Conservation (phyloP, 2,888 invertebrate species). For the Tenthredo mesomela region DNA sequence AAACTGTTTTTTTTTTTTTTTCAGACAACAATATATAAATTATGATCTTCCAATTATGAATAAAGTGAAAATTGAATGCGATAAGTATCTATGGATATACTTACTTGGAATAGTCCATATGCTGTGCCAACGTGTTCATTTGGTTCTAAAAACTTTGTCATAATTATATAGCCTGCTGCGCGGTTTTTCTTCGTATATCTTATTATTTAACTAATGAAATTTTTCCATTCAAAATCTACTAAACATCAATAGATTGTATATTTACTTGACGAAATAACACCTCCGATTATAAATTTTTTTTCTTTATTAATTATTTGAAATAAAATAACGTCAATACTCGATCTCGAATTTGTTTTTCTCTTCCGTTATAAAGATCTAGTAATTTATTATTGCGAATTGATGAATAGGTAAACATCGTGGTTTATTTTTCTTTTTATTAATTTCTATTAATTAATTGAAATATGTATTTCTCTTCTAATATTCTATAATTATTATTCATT, state of each 20-base stretch:
- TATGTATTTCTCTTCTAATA: neutral
- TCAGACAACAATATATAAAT: neutral
- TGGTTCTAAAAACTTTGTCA: constrained; percentile 60
- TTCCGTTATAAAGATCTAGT: neutral
- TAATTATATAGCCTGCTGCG: constrained; percentile 12
- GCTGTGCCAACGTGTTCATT: constrained; percentile 76
- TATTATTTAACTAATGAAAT: constrained; percentile 1
- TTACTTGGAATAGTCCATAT: constrained; percentile 76
- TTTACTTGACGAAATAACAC: constrained; percentile 10
- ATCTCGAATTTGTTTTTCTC: neutral
- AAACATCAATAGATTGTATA: constrained; percentile 5
- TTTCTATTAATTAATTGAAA: constrained; percentile 30
- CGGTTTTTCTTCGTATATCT: neutral
- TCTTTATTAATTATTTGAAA: neutral
- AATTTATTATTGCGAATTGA: constrained; percentile 40
- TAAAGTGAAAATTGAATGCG: neutral
- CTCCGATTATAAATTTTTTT: neutral
- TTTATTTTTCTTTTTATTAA: neutral
- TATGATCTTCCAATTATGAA: neutral
- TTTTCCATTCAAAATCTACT: neutral
- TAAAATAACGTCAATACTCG: constrained; percentile 2
- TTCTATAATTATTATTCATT: constrained; percentile 10
- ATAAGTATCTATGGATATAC: constrained; percentile 57
- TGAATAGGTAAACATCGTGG: constrained; percentile 16
- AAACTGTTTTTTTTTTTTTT: neutral